phyloP scores from a whole-genome alignment of 2,888 invertebrate species.

The Romanomermis culicivorax region DNA sequence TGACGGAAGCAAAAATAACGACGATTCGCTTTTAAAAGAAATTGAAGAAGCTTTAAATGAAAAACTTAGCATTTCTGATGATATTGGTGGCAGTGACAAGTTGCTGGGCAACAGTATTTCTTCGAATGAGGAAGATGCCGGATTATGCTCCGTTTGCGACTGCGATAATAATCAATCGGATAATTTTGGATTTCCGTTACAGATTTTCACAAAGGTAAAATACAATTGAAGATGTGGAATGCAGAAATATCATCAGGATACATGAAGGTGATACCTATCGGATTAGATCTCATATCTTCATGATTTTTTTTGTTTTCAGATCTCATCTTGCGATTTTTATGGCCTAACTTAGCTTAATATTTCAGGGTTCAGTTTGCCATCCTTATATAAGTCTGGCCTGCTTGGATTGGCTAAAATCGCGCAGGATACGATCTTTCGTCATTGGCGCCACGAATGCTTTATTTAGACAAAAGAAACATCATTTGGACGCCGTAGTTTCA shows the following conservation, averaged over 20 bases:
- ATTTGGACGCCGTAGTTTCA: constrained; percentile 77
- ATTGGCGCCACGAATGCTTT: constrained; percentile 97
- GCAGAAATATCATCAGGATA: too few relatives aligned
- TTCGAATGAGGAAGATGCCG: too few relatives aligned
- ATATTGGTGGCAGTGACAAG: neutral
- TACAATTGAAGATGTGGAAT: neutral
- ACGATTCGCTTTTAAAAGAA: neutral
- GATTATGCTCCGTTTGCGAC: too few relatives aligned
- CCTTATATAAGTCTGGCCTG: constrained; percentile 87
- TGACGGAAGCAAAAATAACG: neutral
- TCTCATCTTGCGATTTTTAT: too few relatives aligned
- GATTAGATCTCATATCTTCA: too few relatives aligned
- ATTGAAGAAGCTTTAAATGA: constrained; percentile 3
- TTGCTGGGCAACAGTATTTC: too few relatives aligned
- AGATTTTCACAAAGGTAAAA: constrained; percentile 53
- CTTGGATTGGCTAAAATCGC: constrained; percentile 67
- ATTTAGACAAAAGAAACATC: constrained; percentile 75
- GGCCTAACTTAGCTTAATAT: too few relatives aligned
- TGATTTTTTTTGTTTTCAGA: too few relatives aligned
- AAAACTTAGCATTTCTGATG: neutral
- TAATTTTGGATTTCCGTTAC: constrained; percentile 65
- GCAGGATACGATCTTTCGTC: constrained; percentile 49
- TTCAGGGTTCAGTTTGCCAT: constrained; percentile 67
- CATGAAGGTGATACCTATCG: too few relatives aligned
- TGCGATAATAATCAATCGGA: too few relatives aligned